phyloP scores from a whole-genome alignment of 2,888 invertebrate genomes.

The Parasteatoda lunata region DNA sequence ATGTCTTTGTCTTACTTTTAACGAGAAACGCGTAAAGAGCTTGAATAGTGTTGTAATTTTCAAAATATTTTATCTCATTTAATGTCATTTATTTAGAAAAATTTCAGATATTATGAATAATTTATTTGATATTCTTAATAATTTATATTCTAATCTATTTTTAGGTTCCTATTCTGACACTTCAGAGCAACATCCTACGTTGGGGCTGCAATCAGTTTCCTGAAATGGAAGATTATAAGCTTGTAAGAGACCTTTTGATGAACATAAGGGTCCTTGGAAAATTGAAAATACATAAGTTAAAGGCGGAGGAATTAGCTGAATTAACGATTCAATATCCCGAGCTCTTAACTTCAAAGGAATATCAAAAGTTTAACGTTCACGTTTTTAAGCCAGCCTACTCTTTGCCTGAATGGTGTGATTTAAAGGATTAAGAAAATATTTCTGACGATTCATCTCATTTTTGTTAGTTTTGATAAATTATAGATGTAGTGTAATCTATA shows the following conservation, averaged over 20 bases:
- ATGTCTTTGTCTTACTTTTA: too few relatives aligned
- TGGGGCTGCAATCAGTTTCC: not conserved
- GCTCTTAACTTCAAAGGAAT: not conserved
- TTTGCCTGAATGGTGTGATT: not conserved
- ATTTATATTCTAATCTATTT: not conserved
- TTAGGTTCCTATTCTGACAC: not conserved
- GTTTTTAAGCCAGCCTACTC: not conserved
- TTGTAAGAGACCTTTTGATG: constrained; percentile 17
- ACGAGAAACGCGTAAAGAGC: too few relatives aligned
- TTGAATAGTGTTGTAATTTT: too few relatives aligned
- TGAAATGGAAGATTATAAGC: not conserved
- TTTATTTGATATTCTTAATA: too few relatives aligned
- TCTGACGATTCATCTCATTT: too few relatives aligned
- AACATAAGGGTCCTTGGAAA: not conserved
- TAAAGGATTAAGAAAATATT: too few relatives aligned
- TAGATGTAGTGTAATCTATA: too few relatives aligned
- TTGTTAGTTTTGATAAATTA: not conserved
- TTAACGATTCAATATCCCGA: not conserved
- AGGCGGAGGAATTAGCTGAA: not conserved
- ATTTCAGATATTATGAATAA: too few relatives aligned
- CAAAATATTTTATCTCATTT: too few relatives aligned
- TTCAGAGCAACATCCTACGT: not conserved
- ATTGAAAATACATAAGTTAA: not conserved
- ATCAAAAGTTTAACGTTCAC: not conserved
- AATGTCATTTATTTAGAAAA: too few relatives aligned